A percentile compares a stretch with the other conserved stretches of the same genome.
Conservation (phyloP, 2,888 invertebrate species). For the Parnassius mnemosyne region DNA sequence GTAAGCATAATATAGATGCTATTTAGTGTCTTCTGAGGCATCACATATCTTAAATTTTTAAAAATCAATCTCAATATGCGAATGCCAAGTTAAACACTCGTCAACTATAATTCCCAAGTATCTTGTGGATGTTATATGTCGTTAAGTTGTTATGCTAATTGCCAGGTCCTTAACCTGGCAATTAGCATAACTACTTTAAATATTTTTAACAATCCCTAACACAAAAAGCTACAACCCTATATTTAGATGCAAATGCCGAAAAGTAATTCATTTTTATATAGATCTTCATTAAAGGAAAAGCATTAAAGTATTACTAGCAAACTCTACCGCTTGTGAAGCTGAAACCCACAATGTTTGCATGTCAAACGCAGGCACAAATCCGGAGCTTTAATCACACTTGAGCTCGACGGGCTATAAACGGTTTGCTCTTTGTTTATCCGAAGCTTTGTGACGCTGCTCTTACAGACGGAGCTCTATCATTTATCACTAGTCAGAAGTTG, state of each 20-base stretch:
- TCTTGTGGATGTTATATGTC: no score
- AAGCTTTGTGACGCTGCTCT: constrained; percentile 26
- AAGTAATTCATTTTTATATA: constrained; percentile 4
- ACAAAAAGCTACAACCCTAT: no score
- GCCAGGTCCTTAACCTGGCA: no score
- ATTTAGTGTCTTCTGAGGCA: no score
- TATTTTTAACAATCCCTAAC: no score
- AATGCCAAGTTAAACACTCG: no score
- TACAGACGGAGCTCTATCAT: constrained; percentile 16
- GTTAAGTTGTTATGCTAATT: no score
- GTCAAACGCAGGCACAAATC: constrained; percentile 38
- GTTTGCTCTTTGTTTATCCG: constrained; percentile 33
- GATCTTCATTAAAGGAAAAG: constrained; percentile 6
- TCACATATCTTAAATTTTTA: no score
- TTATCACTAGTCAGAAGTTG: constrained; percentile 4
- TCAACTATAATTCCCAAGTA: no score
- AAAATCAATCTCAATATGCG: no score
- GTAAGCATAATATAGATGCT: no score
- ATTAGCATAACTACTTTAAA: no score
- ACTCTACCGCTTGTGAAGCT: constrained; percentile 12
- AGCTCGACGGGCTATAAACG: constrained; percentile 27
- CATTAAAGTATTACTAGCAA: constrained; percentile 14
- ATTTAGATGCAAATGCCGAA: neutral
- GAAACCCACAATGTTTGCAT: constrained; percentile 36
- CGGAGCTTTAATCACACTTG: constrained; percentile 40